Evolutionary conservation across 2,113 vertebrate genomes (phyloP), one percentile per base, ranked within the genome.

Genomic region (Perognathus longimembris): DNA sequence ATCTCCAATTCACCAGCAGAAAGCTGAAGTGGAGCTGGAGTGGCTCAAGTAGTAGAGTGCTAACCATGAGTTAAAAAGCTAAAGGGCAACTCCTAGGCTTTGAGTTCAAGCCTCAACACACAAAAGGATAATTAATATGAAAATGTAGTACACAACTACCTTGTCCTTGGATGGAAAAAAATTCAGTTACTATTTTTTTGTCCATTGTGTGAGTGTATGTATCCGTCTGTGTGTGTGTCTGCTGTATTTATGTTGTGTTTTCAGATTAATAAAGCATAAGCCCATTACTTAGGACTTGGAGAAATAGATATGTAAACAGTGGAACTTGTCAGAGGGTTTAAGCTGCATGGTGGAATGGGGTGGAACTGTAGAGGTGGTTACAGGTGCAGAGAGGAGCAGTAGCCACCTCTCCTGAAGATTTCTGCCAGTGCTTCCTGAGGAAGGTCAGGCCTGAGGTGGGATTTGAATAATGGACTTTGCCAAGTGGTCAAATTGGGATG

Each of bases 81-180:
- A 15, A 54, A 54, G 50, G 50, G 50, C 50, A 54, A 18, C 50
- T 54, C 17, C 15, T 54, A 54, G 50, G 50, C 50, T 54, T 54
- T 54, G 14, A 54, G 50, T 18, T 54, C 2, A 54, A 54, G 50
- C 14, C 50, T 15, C 4, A 54, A 15, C 14, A 54, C 50, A 20
- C 1, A 54, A 54, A 45, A 54, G 50, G 50, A 54, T 32, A 81
- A 64, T 67, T 75, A 69, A 88, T 90, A 24, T 83, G 20, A 69
- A 95, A 89, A 81, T 73, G 11, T 85, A 57, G 32, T 73, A 85
- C 87, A 40, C 36, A 83, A 54, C 34, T 74, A 7, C 83, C 54
- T 91, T 91, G 50, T 64, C 17, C 24, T 93, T 78, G 32, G 42
- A 73, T 90, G 21, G 0, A 6, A 54, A 88, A 90, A 89, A 80